A percentile compares a stretch with the other conserved stretches of the same genome.
phyloP scores from a whole-genome alignment of 2,888 invertebrate genomes.

The Drosophila ezoana region DNA sequence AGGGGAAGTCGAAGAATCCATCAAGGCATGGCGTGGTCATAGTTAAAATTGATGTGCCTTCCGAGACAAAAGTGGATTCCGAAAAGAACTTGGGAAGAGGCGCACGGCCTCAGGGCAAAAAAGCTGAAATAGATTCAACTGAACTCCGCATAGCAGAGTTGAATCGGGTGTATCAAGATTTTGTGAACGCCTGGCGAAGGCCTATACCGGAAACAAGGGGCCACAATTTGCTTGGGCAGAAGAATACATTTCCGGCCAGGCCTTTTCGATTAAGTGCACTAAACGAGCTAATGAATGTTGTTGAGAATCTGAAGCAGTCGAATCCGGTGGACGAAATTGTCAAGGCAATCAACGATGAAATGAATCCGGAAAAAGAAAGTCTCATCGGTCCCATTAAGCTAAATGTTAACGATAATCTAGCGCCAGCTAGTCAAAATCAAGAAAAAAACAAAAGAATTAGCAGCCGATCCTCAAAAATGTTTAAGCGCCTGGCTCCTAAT shows the following conservation, averaged over 20 bases:
- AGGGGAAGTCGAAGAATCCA: conserved; percentile 6
- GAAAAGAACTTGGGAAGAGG: background rate
- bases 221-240: conserved; percentile 1
- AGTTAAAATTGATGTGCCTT: conserved; percentile 14
- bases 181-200: conserved; percentile 26
- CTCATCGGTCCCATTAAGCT: conserved; percentile 1
- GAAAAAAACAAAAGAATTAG: background rate
- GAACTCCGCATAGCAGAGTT: conserved; percentile 27
- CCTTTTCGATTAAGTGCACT: conserved; percentile 44
- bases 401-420: conserved; percentile 1
- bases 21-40: conserved; percentile 17
- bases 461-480: conserved; percentile 2
- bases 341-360: conserved; percentile 47
- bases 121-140: conserved; percentile 4
- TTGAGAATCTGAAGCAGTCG: conserved; percentile 43
- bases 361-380: conserved; percentile 30
- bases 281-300: conserved; percentile 44
- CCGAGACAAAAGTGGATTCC: background rate
- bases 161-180: conserved; percentile 40
- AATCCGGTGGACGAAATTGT: conserved; percentile 52
- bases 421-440: conserved; percentile 1
- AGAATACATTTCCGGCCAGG: background rate
- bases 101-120: too few species aligned
- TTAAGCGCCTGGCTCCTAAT: conserved; percentile 29
- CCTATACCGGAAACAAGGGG: conserved; percentile 5